Base-by-base conservation (phyloP, 2,797 vertebrate genomes). In the Rhinatrema bivittatum region DNA sequence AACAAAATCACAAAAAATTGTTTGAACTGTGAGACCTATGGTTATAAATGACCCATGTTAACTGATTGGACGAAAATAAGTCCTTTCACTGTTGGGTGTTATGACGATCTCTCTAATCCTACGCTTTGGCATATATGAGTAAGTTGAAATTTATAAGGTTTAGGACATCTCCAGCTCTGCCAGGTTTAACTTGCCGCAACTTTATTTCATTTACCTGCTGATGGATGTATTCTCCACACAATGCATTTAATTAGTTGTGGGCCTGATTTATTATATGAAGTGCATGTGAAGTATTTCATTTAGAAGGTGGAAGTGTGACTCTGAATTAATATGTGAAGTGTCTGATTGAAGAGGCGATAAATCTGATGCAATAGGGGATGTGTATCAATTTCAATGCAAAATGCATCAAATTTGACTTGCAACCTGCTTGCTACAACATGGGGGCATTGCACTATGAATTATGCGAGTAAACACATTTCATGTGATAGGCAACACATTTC, bases 281-380 rank as follows among this genome's bases (percentile, higher is more conserved):
- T 41, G 55, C 57, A 68, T 42, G 17, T 62, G 56, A 59, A 56
- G 60, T 46, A 68, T 67, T 66, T 72, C 72, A 72, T 72, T 64
- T 65, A 66, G 51, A 50, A 66, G 64, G 64, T 59, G 62, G 62
- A n/a, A n/a, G n/a, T n/a, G n/a, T 53, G 58, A 56, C 60, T 69
- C 45, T 56, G 60, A 53, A 62, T 46, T 48, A 41, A 46, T 53
- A 30, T 50, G 55, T 52, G 57, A 42, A 64, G 39, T 50, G 51
- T n/a, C n/a, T 62, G 53, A 61, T 3, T 0, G 37, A 59, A 45
- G 32, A 46, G 20, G 34, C 53, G 60, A 64, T 72, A 50, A 62
- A 70, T 74, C 55, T 42, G 47, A 46, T 70, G 59, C 50, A 36
- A 49, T 50, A 38, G 32, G 45, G 42, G 46, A 66, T 62, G 43